Evolutionary conservation across 2,888 invertebrate species (phyloP).

Genomic region (Criorhina ranunculi): DNA sequence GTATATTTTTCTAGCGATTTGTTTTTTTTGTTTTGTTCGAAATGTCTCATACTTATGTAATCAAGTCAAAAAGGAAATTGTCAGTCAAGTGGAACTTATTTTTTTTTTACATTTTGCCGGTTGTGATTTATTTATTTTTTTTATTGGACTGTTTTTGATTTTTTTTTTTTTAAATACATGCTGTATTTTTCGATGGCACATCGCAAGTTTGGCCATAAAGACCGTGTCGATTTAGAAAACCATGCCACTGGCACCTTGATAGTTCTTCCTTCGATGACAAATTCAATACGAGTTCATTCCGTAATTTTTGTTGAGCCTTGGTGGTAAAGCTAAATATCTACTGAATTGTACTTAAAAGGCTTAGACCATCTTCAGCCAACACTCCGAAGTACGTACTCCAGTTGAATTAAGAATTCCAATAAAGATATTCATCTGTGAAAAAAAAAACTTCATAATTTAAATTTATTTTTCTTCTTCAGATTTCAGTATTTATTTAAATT

Average conservation of each 20-base stretch:
- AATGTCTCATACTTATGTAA: slow-evolving; percentile 45
- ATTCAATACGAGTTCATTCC: background rate
- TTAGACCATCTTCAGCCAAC: slow-evolving; percentile 8
- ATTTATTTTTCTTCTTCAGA: slow-evolving; percentile 28
- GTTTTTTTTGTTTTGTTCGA: background rate
- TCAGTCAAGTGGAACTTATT: slow-evolving; percentile 38
- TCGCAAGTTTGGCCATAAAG: too few species aligned
- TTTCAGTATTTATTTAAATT: slow-evolving; percentile 40
- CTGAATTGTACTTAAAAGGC: background rate
- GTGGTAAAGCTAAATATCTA: background rate
- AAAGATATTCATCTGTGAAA: slow-evolving; percentile 34
- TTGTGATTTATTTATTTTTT: slow-evolving; percentile 11
- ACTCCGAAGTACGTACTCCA: slow-evolving; percentile 21
- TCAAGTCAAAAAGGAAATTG: slow-evolving; percentile 48
- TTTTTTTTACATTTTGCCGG: slow-evolving; percentile 1
- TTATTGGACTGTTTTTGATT: slow-evolving; percentile 10
- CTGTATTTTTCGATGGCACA: too few species aligned
- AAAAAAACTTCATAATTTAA: slow-evolving; percentile 17
- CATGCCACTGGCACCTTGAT: too few species aligned
- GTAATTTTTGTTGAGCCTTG: background rate
- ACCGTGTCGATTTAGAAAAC: too few species aligned
- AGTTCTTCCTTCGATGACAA: background rate
- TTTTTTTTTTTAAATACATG: background rate
- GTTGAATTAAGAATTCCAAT: slow-evolving; percentile 22
- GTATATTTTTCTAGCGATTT: slow-evolving; percentile 23